Percentiles rank a stretch among this genome's conserved stretches.
Evolutionary conservation across 2,888 invertebrate genomes (phyloP).

Genomic region (Pedicia rivosa): DNA sequence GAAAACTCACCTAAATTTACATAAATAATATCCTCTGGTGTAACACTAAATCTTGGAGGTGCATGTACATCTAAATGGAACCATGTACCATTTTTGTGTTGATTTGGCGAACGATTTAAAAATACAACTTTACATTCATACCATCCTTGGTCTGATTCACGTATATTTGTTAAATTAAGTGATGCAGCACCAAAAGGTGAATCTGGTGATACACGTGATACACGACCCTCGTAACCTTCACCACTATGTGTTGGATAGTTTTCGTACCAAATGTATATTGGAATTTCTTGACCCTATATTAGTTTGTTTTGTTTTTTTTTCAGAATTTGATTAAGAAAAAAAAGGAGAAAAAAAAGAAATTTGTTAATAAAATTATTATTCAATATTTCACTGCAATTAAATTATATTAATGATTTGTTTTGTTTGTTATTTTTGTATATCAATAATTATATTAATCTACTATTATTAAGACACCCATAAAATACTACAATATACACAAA

Average conservation of each 20-base stretch:
- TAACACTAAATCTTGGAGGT: slow-evolving; percentile 87
- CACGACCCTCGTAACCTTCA: slow-evolving; percentile 83
- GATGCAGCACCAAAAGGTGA: slow-evolving; percentile 83
- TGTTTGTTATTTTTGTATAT: too few species aligned
- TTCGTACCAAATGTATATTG: slow-evolving; percentile 97
- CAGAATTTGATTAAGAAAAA: not conserved
- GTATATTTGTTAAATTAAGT: slow-evolving; percentile 88
- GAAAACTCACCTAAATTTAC: slow-evolving; percentile 59
- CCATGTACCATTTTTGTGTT: slow-evolving; percentile 92
- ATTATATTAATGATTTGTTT: too few species aligned
- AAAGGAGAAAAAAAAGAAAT: slow-evolving; percentile 5
- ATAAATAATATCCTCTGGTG: slow-evolving; percentile 91
- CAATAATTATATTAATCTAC: too few species aligned
- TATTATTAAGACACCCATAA: too few species aligned
- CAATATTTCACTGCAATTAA: too few species aligned
- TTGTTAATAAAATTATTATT: slow-evolving; percentile 6
- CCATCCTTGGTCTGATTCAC: slow-evolving; percentile 91
- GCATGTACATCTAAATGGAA: slow-evolving; percentile 96
- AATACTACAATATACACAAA: too few species aligned
- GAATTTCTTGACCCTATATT: slow-evolving; percentile 81
- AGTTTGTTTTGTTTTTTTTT: slow-evolving; percentile 6
- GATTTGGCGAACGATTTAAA: slow-evolving; percentile 84
- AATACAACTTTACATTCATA: slow-evolving; percentile 92
- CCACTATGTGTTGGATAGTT: slow-evolving; percentile 94
- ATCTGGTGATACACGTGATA: slow-evolving; percentile 75